Evolutionary conservation across 2,113 vertebrate genomes (phyloP).

Genomic region (Pampusana beccarii): DNA sequence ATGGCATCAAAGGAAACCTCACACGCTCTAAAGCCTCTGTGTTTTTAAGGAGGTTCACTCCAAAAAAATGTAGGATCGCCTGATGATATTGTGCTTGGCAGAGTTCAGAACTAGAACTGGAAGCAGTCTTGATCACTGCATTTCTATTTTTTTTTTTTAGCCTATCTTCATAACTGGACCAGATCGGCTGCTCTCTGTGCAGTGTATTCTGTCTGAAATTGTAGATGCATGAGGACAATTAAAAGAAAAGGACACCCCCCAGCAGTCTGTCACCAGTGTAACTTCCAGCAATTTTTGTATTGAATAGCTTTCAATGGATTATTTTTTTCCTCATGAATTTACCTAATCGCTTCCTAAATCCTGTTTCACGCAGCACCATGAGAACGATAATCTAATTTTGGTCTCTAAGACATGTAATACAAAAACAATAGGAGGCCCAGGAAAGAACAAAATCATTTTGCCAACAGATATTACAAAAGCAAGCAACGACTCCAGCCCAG

Average conservation of each 20-base stretch:
- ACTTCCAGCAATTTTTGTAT: not conserved
- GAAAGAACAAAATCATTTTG: conserved; percentile 13
- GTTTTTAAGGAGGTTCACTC: not conserved
- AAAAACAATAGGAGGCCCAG: conserved; percentile 39
- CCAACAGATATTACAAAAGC: conserved; percentile 20
- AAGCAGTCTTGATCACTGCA: not conserved
- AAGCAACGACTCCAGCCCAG: not conserved
- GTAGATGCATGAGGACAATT: not conserved
- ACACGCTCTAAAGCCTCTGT: not conserved
- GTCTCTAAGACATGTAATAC: not conserved
- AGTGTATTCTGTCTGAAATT: not conserved
- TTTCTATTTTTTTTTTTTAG: not conserved
- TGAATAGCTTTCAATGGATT: not conserved
- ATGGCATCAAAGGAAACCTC: not conserved
- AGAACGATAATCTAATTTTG: conserved; percentile 38
- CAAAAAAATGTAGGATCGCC: not conserved
- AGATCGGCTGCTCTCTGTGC: not conserved
- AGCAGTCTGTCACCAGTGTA: not conserved
- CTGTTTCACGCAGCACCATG: conserved; percentile 18
- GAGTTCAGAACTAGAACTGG: not conserved
- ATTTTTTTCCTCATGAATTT: not conserved
- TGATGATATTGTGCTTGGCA: not conserved
- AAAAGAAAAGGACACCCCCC: not conserved
- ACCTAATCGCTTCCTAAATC: conserved; percentile 43
- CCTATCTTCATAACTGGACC: not conserved